phyloP scores from a whole-genome alignment of 2,888 invertebrate species.

The Tipula helvola region DNA sequence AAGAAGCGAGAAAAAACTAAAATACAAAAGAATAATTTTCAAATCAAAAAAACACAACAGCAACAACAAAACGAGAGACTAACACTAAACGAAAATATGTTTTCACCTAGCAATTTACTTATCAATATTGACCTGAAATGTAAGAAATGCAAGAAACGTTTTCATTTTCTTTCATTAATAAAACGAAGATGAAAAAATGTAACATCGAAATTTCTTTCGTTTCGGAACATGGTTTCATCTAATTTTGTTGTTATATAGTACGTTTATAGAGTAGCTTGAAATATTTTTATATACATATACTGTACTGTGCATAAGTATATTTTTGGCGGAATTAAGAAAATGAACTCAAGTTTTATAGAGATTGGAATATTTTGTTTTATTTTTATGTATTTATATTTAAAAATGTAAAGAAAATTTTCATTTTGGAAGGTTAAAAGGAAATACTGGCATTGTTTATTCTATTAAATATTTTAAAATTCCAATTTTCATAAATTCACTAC shows the following conservation, averaged over 20 bases:
- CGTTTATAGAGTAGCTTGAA: not conserved
- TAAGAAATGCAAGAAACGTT: not conserved
- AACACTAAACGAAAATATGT: not conserved
- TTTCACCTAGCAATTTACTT: not conserved
- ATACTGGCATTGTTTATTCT: not conserved
- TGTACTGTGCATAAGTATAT: not conserved
- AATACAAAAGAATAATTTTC: not conserved
- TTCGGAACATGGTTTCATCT: not conserved
- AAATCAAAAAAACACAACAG: not conserved
- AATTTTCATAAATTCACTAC: not conserved
- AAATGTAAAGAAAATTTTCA: not conserved
- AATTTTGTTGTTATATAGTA: not conserved
- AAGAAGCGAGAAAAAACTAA: not conserved
- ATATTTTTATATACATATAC: not conserved
- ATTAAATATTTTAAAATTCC: not conserved
- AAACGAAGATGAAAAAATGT: not conserved
- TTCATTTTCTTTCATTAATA: not conserved
- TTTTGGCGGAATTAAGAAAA: not conserved
- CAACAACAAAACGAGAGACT: not conserved
- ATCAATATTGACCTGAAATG: not conserved
- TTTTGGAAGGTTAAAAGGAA: not conserved
- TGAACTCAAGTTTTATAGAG: not conserved
- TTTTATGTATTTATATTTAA: not conserved
- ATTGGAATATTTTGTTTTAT: not conserved
- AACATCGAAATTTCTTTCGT: not conserved